Conservation (phyloP, 2,888 invertebrate species). For the Spodoptera picta region DNA sequence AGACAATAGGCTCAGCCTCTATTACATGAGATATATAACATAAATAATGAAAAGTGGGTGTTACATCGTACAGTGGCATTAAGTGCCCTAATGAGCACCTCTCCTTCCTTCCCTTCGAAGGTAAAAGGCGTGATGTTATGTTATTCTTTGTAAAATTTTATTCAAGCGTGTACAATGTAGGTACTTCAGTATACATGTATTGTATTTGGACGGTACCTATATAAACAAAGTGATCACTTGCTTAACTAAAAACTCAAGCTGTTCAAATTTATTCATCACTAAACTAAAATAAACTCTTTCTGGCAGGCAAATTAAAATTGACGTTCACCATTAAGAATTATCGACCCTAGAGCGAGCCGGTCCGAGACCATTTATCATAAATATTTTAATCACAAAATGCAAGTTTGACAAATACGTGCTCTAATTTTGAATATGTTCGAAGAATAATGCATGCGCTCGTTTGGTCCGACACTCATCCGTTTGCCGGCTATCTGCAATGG, state of each 20-base stretch:
- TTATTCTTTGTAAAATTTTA: no score
- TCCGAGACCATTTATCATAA: conserved; percentile 23
- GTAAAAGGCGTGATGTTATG: no score
- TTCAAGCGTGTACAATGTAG: no score
- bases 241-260: background rate
- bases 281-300: conserved; percentile 4
- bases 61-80: no score
- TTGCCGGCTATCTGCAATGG: conserved; percentile 62
- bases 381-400: conserved; percentile 36
- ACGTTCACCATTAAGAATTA: conserved; percentile 12
- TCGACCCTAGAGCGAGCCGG: conserved; percentile 8
- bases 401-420: conserved; percentile 48
- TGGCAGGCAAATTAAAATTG: conserved; percentile 17
- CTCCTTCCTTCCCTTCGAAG: no score
- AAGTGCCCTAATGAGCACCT: no score
- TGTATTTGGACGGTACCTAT: no score
- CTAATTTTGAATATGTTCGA: conserved; percentile 54
- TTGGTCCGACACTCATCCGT: conserved; percentile 59
- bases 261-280: conserved; percentile 1
- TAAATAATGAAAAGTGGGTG: no score
- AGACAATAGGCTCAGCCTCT: no score
- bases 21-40: no score
- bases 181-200: no score
- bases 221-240: no score
- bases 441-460: conserved; percentile 54